Evolutionary conservation across 2,797 vertebrate genomes (phyloP).

Genomic region (Pipistrellus kuhlii): DNA sequence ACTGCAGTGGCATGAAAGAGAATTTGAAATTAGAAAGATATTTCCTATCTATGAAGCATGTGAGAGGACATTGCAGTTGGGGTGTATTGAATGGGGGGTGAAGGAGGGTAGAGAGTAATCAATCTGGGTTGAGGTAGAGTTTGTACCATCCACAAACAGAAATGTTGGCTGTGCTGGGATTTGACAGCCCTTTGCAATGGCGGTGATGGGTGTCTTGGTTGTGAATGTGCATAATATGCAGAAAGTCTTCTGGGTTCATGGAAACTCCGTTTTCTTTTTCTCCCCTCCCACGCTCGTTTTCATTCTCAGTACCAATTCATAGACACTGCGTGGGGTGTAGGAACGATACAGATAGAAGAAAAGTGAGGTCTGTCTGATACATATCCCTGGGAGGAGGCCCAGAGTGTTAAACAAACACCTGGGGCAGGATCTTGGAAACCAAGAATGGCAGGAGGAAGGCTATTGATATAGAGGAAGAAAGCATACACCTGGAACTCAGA

Average conservation of each 20-base stretch:
- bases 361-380: background rate
- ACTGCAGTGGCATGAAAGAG: background rate
- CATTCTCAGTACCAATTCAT: slow-evolving; percentile 32
- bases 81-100: background rate
- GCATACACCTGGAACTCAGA: background rate
- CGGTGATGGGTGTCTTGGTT: background rate
- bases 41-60: background rate
- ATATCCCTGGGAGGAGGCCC: background rate
- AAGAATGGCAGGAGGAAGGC: background rate
- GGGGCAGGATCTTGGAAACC: background rate
- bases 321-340: background rate
- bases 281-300: slow-evolving; percentile 66
- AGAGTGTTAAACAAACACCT: background rate
- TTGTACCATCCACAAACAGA: background rate
- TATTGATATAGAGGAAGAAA: background rate
- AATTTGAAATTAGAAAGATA: background rate
- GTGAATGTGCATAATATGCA: background rate
- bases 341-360: background rate
- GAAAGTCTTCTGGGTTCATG: slow-evolving; percentile 52
- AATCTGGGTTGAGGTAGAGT: background rate
- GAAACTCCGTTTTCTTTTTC: slow-evolving; percentile 68
- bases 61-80: background rate
- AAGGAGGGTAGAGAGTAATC: too few species aligned
- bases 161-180: background rate
- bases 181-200: background rate